Percentiles rank a stretch among this genome's conserved stretches.
phyloP scores from a whole-genome alignment of 2,888 invertebrate genomes.

The Ligdia adustata region DNA sequence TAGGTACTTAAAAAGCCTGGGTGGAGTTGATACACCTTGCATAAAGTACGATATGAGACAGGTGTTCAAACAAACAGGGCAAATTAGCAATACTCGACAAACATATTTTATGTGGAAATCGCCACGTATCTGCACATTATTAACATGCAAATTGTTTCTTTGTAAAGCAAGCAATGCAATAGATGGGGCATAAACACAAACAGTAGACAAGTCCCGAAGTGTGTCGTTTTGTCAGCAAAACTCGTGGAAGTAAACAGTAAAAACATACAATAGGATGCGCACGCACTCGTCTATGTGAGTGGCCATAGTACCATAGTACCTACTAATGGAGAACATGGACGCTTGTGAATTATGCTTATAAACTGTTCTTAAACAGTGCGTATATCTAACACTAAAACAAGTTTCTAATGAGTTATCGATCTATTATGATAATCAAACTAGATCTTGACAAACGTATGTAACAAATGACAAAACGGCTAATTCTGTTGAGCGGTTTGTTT shows the following conservation, averaged over 20 bases:
- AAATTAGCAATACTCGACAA: slow-evolving; percentile 14
- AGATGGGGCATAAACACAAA: slow-evolving; percentile 51
- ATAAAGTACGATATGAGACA: slow-evolving; percentile 3
- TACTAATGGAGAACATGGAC: no score
- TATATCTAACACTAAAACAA: no score
- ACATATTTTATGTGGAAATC: slow-evolving; percentile 26
- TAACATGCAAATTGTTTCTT: slow-evolving; percentile 60
- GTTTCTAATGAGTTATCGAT: slow-evolving; percentile 1
- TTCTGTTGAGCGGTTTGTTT: slow-evolving; percentile 5
- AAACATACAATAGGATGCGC: slow-evolving; percentile 33
- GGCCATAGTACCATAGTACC: no score
- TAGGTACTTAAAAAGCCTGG: no score
- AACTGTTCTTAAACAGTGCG: no score
- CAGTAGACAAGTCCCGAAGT: slow-evolving; percentile 52
- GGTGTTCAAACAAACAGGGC: slow-evolving; percentile 11
- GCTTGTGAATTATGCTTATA: no score
- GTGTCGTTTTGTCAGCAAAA: slow-evolving; percentile 55
- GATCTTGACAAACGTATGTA: slow-evolving; percentile 7
- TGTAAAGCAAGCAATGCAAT: slow-evolving; percentile 49
- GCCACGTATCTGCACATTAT: slow-evolving; percentile 44
- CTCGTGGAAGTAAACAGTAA: slow-evolving; percentile 46
- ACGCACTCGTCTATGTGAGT: slow-evolving; percentile 14
- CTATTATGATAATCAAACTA: slow-evolving; percentile 8
- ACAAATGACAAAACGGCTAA: slow-evolving; percentile 12
- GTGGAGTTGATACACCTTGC: slow-evolving; percentile 8